Base-by-base conservation (phyloP, 2,113 vertebrate genomes). In the Rattus norvegicus region DNA sequence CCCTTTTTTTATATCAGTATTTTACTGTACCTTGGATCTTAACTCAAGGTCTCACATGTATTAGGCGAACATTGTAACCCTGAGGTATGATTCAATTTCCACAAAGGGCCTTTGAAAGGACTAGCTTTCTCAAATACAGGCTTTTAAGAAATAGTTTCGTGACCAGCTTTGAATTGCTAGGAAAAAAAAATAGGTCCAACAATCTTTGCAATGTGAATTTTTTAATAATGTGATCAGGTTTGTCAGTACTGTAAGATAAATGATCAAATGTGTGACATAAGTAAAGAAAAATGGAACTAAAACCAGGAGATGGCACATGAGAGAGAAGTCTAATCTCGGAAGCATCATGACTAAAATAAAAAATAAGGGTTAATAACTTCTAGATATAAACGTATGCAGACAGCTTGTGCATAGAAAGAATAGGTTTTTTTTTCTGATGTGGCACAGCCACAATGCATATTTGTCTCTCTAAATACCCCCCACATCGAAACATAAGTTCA, bases 151-250 rank as follows among this genome's bases (percentile, higher is more conserved):
- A 26, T 7, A 63, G 24, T 63, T 84, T 43, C 13, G 10, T 63
- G 26, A 63, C 54, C 14, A 59, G 76, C 0, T 93, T 89, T 75
- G 28, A 20, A 33, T 8, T 30, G 10, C 16, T 92, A 43, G 12
- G 43, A 43, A 11, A 65, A 85, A 65, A 90, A 65, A 81, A 83
- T 28, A 39, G 8, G 7, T 26, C 67, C 47, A 88, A 84, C 49
- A 65, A 56, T 70, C 20, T 87, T 95, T 79, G 36, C 17, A 70
- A 63, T 39, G 92, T 92, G 59, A 89, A 43, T 43, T 93, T 73
- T 97, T 97, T 95, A 97, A 95, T 97, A 91, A 88, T 17, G 33
- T 81, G n/a, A 81, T 93, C 93, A 65, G 26, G n/a, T 90, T 87
- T 92, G 10, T 94, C 75, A 95, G 90, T 97, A 36, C 2, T 81